phyloP scores from a whole-genome alignment of 92 coral and sea anemone species.

The Meandrina meandrites region DNA sequence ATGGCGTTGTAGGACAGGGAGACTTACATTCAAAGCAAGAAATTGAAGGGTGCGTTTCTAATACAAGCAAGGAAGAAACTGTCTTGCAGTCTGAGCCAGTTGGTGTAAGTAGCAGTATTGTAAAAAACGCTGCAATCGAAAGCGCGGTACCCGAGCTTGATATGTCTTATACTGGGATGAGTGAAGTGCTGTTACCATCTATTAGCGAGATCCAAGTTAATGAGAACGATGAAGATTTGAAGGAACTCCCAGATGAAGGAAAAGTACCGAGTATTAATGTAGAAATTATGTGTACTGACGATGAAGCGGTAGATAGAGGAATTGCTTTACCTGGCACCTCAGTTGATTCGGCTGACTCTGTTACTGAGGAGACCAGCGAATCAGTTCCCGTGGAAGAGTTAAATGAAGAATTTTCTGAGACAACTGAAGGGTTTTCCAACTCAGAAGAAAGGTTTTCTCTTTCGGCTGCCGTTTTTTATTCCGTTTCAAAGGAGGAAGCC shows the following conservation, averaged over 20 bases:
- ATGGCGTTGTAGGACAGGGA: not conserved
- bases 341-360: not conserved
- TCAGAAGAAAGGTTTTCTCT: not conserved
- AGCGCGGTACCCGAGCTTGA: not conserved
- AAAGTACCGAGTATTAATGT: constrained; percentile 3
- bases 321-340: not conserved
- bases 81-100: not conserved
- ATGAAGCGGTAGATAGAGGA: not conserved
- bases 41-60: not conserved
- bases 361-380: not conserved
- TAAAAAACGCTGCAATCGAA: not conserved
- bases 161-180: not conserved
- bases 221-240: not conserved
- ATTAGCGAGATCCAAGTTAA: not conserved
- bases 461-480: not conserved
- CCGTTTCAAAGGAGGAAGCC: not conserved
- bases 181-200: not conserved
- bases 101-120: too few relatives aligned
- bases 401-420: not conserved
- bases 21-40: not conserved
- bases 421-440: constrained; percentile 3
- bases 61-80: not conserved
- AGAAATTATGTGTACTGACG: constrained; percentile 7
- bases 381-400: not conserved
- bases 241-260: not conserved